Base-by-base conservation (phyloP, 2,797 vertebrate genomes). In the Thaleichthys pacificus region DNA sequence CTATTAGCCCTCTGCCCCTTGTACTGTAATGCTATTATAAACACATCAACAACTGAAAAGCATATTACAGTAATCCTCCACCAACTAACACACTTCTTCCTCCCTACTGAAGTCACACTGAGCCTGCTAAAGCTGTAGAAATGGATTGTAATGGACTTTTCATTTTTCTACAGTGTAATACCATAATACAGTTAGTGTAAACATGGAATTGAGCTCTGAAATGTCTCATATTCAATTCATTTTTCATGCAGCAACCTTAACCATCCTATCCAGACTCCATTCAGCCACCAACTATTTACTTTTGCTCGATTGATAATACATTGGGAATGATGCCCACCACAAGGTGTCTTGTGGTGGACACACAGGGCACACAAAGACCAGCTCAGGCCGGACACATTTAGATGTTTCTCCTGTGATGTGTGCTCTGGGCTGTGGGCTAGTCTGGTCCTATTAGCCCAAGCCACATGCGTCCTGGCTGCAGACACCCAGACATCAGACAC, bases 1-100 rank as follows among this genome's bases (percentile, higher is more conserved):
- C 61, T 35, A 63, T 63, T 35, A 63, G 17, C 24, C 60, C 60
- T 28, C 21, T 61, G 24, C 19, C 51, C 7, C 17, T 7, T 56
- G 51, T n/a, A 56, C 61, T 61, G 26, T 61, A 32, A 30, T 63
- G 61, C 30, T 21, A 63, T 63, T 63, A 63, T 63, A 21, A 19
- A 63, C 22, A 60, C 21, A 56, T 12, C 32, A 64, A 15, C 32
- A 64, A 64, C 3, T 9, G 22, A 22, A 4, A 24, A 22, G 58
- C 58, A 35, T 64, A 63, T 63, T 63, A 5, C 19, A 38, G 30
- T 64, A 64, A 38, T 21, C 19, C 32, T 26, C 19, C n/a, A 42
- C 19, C 19, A 64, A 64, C 62, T 38, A 32, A 61, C 21, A 22
- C 12, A 12, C 24, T 61, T 61, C 3, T 56, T 61, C 24, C 21